Conservation (phyloP, 2,888 invertebrate genomes). For the Phoronis australis region DNA sequence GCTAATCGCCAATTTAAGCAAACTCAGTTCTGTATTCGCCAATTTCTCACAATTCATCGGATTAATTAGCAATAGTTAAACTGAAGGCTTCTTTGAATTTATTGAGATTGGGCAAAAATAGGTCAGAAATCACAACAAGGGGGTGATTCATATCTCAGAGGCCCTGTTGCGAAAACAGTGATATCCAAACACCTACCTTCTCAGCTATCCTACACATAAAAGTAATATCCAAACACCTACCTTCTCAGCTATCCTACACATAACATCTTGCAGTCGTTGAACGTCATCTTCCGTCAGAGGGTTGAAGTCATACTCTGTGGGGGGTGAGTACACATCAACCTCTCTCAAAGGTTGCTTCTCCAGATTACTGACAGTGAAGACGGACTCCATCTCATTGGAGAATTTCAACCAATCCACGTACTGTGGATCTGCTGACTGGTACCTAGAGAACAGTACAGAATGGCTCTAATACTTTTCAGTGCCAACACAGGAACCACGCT, state of each 20-base stretch:
- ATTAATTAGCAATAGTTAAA: no score
- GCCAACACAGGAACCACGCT: no score
- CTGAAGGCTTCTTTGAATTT: no score
- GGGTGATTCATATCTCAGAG: no score
- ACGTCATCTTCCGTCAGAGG: constrained; percentile 30
- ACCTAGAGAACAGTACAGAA: no score
- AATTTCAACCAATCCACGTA: constrained; percentile 46
- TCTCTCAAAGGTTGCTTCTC: constrained; percentile 48
- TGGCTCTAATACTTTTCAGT: no score
- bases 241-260: constrained; percentile 46
- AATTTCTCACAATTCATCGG: no score
- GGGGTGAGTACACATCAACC: constrained; percentile 41
- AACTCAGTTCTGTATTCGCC: no score
- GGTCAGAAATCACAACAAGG: no score
- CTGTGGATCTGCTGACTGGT: constrained; percentile 27
- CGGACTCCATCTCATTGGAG: constrained; percentile 49
- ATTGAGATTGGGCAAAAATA: no score
- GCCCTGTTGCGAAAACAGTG: no score
- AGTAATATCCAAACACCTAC: constrained; percentile 19
- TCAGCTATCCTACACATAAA: constrained; percentile 46
- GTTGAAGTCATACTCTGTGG: constrained; percentile 39
- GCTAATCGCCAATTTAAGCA: no score
- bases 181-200: constrained; percentile 25
- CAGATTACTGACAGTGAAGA: constrained; percentile 47
- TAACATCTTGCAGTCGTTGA: constrained; percentile 25